phyloP scores from a whole-genome alignment of 2,113 vertebrate genomes.

The Stigmatopora nigra region DNA sequence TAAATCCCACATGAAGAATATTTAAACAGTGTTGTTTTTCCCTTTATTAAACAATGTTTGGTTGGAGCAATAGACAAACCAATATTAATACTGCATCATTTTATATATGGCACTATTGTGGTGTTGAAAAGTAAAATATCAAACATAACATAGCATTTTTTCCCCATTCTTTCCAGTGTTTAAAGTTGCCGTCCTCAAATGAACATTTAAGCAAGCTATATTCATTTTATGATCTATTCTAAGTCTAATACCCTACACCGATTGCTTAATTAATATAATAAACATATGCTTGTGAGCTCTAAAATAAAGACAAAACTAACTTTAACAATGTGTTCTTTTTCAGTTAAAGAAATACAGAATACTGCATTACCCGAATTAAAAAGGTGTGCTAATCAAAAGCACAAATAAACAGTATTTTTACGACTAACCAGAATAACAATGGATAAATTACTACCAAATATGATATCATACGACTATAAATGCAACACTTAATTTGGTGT shows the following conservation, averaged over 20 bases:
- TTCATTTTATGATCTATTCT: neutral
- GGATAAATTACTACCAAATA: slow-evolving; percentile 44
- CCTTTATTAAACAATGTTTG: too few relatives aligned
- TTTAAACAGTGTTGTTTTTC: too few relatives aligned
- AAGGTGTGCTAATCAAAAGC: slow-evolving; percentile 1
- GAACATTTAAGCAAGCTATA: neutral
- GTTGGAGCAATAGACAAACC: too few relatives aligned
- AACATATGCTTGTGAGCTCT: neutral
- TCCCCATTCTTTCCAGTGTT: neutral
- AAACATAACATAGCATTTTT: neutral
- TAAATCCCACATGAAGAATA: too few relatives aligned
- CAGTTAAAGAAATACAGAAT: neutral
- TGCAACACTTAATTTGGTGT: slow-evolving; percentile 5
- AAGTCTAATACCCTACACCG: neutral
- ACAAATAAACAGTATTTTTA: slow-evolving; percentile 32
- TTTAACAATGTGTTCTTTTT: slow-evolving; percentile 5
- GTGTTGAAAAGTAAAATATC: neutral
- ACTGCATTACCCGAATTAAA: neutral
- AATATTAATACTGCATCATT: neutral
- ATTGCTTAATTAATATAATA: neutral
- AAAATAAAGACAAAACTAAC: slow-evolving; percentile 13
- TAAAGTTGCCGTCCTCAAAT: neutral
- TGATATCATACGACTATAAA: slow-evolving; percentile 27
- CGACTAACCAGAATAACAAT: slow-evolving; percentile 21
- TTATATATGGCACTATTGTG: neutral